A percentile compares a stretch with the other conserved stretches of the same genome.
phyloP scores from a whole-genome alignment of 2,797 vertebrate genomes.

The Gadopsis bispinosus region DNA sequence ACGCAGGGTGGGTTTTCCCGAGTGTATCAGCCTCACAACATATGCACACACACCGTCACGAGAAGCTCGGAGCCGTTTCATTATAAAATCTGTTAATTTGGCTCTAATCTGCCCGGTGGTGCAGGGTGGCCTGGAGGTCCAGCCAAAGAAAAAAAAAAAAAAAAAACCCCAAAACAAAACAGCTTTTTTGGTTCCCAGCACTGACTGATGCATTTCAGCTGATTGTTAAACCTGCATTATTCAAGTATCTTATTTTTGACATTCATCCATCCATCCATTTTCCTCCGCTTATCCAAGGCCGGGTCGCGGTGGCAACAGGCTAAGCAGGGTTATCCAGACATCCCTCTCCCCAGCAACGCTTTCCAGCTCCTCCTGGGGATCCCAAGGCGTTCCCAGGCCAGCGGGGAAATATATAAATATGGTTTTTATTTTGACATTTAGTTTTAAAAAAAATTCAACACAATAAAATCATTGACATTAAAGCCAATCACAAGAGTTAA shows the following conservation, averaged over 20 bases:
- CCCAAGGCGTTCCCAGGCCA: no score
- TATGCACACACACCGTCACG: background rate
- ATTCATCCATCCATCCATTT: no score
- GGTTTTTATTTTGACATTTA: background rate
- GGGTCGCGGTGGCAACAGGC: no score
- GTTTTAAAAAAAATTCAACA: background rate
- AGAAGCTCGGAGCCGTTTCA: background rate
- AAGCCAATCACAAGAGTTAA: background rate
- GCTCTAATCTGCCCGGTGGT: background rate
- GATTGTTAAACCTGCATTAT: conserved; percentile 1
- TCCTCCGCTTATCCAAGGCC: no score
- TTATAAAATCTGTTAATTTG: conserved; percentile 9
- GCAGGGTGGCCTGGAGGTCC: background rate
- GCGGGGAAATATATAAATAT: no score
- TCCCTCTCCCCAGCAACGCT: no score
- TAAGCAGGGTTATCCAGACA: no score
- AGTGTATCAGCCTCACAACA: background rate
- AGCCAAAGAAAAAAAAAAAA: no score
- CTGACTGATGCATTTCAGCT: conserved; percentile 20
- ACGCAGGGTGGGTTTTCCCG: background rate
- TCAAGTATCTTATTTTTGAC: background rate
- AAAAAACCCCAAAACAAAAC: no score
- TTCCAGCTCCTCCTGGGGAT: no score
- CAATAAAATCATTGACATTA: background rate
- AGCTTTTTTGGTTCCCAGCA: background rate